Percentiles rank a stretch among this genome's conserved stretches.
Evolutionary conservation across 2,888 invertebrate genomes (phyloP).

Genomic region (Catocala nupta): DNA sequence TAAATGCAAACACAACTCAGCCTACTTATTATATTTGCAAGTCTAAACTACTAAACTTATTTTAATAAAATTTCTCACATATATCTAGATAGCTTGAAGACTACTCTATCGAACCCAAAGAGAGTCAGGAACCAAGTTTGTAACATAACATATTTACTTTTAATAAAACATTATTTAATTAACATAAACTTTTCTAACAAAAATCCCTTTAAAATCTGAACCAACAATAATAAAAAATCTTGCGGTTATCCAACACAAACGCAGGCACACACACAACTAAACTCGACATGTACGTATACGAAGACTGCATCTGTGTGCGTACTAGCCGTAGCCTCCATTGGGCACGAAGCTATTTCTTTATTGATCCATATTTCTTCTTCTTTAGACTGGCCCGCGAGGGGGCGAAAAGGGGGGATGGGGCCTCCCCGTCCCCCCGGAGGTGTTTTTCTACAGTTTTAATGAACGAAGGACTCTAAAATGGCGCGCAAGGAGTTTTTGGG

Average conservation of each 20-base stretch:
- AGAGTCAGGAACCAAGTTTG: no score
- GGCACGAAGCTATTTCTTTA: conserved; percentile 87
- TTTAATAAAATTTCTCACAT: no score
- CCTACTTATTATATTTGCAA: no score
- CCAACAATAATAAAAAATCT: conserved; percentile 56
- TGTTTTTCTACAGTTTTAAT: conserved; percentile 87
- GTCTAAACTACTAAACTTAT: no score
- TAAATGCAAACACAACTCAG: no score
- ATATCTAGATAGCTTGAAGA: no score
- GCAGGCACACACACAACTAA: conserved; percentile 45
- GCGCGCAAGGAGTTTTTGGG: conserved; percentile 69
- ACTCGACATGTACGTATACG: conserved; percentile 55
- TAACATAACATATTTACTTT: neutral
- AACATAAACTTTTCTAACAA: conserved; percentile 30
- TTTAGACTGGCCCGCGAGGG: conserved; percentile 78
- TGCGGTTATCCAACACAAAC: conserved; percentile 62
- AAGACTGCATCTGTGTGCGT: conserved; percentile 69
- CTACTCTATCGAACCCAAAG: no score
- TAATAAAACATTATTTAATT: conserved; percentile 5
- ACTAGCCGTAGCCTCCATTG: conserved; percentile 83
- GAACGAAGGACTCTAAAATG: conserved; percentile 79
- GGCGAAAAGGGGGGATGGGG: conserved; percentile 42
- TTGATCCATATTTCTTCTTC: conserved; percentile 88
- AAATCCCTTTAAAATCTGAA: conserved; percentile 40
- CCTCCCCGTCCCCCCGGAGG: conserved; percentile 63